phyloP scores from a whole-genome alignment of 2,797 vertebrate genomes.

The Periparus ater region DNA sequence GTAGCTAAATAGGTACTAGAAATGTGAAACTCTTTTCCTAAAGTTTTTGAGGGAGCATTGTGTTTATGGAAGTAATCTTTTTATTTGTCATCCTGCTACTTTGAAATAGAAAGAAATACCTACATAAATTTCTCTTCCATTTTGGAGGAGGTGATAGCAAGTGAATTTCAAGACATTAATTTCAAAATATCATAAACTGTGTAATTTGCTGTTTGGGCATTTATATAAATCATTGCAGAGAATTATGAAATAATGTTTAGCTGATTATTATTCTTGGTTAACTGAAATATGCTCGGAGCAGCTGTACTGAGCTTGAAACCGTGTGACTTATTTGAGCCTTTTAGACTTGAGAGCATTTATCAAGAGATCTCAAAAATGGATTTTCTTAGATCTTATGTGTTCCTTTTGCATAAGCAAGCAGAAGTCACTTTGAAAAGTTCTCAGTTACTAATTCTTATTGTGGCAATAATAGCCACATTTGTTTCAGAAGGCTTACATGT shows the following conservation, averaged over 20 bases:
- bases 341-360: neutral
- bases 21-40: neutral
- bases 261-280: neutral
- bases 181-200: neutral
- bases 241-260: neutral
- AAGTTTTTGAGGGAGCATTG: neutral
- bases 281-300: neutral
- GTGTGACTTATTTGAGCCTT: neutral
- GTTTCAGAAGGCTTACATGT: neutral
- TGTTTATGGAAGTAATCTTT: neutral
- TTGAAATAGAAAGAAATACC: neutral
- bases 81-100: neutral
- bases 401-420: neutral
- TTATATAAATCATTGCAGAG: neutral
- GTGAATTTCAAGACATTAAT: neutral
- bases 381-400: neutral
- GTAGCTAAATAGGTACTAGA: neutral
- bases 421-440: neutral
- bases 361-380: neutral
- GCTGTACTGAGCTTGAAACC: neutral
- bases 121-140: neutral
- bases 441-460: neutral
- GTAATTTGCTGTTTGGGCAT: neutral
- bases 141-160: neutral
- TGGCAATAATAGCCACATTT: neutral